Base-by-base conservation (phyloP, 2,797 vertebrate genomes). In the Odontamblyopus rebecca region DNA sequence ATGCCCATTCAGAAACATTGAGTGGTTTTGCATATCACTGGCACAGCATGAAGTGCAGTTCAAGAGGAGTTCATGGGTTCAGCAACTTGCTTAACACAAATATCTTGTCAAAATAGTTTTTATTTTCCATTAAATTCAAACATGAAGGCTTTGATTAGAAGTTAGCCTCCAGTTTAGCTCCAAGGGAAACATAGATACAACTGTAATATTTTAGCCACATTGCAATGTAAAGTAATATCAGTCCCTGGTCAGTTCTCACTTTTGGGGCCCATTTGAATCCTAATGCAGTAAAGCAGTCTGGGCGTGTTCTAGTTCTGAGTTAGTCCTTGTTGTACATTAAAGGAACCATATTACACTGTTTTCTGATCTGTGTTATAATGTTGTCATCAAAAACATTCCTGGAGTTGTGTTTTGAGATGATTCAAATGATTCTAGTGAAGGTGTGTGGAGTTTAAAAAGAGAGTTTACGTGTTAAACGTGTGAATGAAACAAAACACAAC, bases 61-160 rank as follows among this genome's bases (percentile, higher is more conserved):
- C 82, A 89, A 38, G 64, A 0, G 7, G 64, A 82, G 85, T 87
- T 89, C 78, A 77, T 68, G 71, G 79, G 72, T 80, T 77, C 67
- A 74, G 78, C 78, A 82, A 74, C 41, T 73, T 1, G 53, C 79
- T 72, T 56, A 32, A 5, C 82, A 76, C 18, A 4, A 74, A 84
- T 74, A 73, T 38, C 63, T 65, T 61, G 35, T 78, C 71, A 72
- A 56, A 74, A 68, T 16, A 61, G 69, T 68, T 86, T 77, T n/a
- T 54, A 7, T 8, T n/a, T 9, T 57, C 11, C 11, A 57, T 26
- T 26, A 26, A 57, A 26, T 26, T 26, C 23, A 57, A 23, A n/a
- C n/a, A n/a, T 54, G 53, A 26, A 26, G 23, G 3, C 11, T 57
- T 23, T 57, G 54, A 26, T 26, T 26, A 26, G 53, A 8, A 54